These are phyloP conservation scores for Tetrapedia diversipes DNA, from an alignment of 2,888 invertebrate genomes.

Conservation along the genomic window DNA sequence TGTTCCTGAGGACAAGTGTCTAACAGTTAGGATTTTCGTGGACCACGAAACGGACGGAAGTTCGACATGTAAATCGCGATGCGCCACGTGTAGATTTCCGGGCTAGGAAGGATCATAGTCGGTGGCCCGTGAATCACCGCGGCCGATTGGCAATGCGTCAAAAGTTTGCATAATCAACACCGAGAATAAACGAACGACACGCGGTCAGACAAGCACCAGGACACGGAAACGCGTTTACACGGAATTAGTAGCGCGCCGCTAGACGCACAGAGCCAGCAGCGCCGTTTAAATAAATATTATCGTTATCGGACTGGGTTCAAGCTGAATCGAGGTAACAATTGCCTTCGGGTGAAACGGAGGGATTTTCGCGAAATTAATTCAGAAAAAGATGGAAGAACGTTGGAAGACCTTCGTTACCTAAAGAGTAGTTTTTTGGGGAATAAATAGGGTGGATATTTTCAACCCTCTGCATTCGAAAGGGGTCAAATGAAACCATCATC, in stretches of 20 bases:
- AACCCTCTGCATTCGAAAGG: no score
- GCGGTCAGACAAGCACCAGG: conserved; percentile 25
- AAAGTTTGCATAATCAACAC: conserved; percentile 64
- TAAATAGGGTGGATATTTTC: no score
- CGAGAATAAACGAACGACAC: conserved; percentile 61
- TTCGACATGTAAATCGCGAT: conserved; percentile 13
- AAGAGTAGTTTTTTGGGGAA: no score
- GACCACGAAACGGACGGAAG: not conserved
- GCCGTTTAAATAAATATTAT: conserved; percentile 26
- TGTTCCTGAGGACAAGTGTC: accelerated
- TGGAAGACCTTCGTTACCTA: no score
- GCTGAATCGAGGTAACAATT: not conserved
- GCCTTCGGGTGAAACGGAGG: not conserved
- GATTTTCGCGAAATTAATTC: not conserved
- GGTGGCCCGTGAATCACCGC: conserved; percentile 55
- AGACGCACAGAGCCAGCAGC: no score
- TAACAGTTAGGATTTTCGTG: not conserved
- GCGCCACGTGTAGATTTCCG: conserved; percentile 26
- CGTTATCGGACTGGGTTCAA: not conserved
- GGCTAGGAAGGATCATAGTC: conserved; percentile 17
- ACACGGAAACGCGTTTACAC: conserved; percentile 43
- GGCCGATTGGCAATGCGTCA: conserved; percentile 58
- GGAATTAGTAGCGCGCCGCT: conserved; percentile 19
- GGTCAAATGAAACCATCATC: no score
- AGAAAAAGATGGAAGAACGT: not conserved